Evolutionary conservation across 2,888 invertebrate genomes (phyloP).

Genomic region (Petrolisthes cinctipes): DNA sequence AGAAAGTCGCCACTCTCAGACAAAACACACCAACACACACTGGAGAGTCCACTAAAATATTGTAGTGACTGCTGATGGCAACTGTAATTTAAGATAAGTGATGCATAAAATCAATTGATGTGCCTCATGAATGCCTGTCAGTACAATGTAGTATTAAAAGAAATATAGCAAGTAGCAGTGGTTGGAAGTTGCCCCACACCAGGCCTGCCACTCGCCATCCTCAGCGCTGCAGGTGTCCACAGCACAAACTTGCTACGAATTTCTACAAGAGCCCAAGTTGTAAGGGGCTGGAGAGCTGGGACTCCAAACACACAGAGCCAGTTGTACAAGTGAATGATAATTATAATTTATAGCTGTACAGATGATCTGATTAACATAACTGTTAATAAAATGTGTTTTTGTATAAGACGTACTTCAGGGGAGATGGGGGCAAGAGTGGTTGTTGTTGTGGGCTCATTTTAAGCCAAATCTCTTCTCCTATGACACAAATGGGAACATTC

Average conservation of each 20-base stretch:
- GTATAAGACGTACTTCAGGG: slow-evolving; percentile 55
- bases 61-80: slow-evolving; percentile 46
- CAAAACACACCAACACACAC: slow-evolving; percentile 5
- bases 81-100: slow-evolving; percentile 45
- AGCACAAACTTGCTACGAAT: slow-evolving; percentile 60
- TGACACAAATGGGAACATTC: slow-evolving; percentile 31
- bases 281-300: slow-evolving; percentile 57
- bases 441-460: slow-evolving; percentile 46
- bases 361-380: slow-evolving; percentile 60
- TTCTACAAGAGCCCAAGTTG: slow-evolving; percentile 43
- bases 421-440: slow-evolving; percentile 53
- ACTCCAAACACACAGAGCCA: slow-evolving; percentile 48
- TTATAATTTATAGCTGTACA: slow-evolving; percentile 62
- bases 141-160: slow-evolving; percentile 62
- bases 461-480: slow-evolving; percentile 55
- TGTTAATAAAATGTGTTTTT: slow-evolving; percentile 56
- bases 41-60: slow-evolving; percentile 34
- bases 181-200: slow-evolving; percentile 35
- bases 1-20: not conserved
- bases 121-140: slow-evolving; percentile 62
- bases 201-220: slow-evolving; percentile 54
- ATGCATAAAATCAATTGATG: slow-evolving; percentile 59
- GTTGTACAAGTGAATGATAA: slow-evolving; percentile 64
- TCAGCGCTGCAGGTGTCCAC: slow-evolving; percentile 53
- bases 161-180: slow-evolving; percentile 50